These are phyloP conservation scores for Tigriopus japonicus DNA, from an alignment of 1,140 invertebrate genomes.

Conservation along the genomic window DNA sequence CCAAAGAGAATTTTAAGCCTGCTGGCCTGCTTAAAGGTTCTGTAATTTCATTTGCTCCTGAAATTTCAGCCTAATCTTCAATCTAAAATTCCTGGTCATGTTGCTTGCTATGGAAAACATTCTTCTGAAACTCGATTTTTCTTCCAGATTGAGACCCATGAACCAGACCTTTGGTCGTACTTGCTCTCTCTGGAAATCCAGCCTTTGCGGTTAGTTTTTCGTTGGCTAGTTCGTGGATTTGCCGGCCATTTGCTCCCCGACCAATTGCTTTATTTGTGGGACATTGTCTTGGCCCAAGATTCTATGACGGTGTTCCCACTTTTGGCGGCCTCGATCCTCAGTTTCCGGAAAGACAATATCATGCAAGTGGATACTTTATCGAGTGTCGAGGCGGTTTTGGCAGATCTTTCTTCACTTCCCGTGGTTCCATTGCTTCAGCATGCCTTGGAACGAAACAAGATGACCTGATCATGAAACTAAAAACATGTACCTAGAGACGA, in stretches of 20 bases:
- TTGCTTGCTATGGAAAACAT: no score
- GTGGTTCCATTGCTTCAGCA: slow-evolving; percentile 64
- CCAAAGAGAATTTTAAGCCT: no score
- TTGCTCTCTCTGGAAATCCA: slow-evolving; percentile 24
- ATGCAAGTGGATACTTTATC: slow-evolving; percentile 52
- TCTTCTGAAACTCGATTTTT: background rate
- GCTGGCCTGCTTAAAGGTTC: no score
- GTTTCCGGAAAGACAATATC: slow-evolving; percentile 76
- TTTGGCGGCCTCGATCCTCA: slow-evolving; percentile 68
- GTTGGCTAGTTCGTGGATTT: slow-evolving; percentile 86
- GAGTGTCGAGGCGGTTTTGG: slow-evolving; percentile 49
- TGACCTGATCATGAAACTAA: background rate
- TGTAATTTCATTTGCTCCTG: no score
- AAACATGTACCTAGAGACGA: no score
- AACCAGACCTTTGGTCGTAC: slow-evolving; percentile 12
- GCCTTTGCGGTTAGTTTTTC: slow-evolving; percentile 67
- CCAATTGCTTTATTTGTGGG: slow-evolving; percentile 77
- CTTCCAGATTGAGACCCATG: slow-evolving; percentile 11
- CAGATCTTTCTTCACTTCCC: slow-evolving; percentile 70
- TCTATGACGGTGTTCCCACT: slow-evolving; percentile 71
- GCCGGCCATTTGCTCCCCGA: slow-evolving; percentile 79
- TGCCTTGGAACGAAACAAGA: slow-evolving; percentile 26
- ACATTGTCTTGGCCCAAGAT: slow-evolving; percentile 73
- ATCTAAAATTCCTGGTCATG: no score
- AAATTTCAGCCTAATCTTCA: no score